Evolutionary conservation across 2,888 invertebrate genomes (phyloP), one percentile per base, ranked within the genome.

Genomic region (Zeuzera pyrina): DNA sequence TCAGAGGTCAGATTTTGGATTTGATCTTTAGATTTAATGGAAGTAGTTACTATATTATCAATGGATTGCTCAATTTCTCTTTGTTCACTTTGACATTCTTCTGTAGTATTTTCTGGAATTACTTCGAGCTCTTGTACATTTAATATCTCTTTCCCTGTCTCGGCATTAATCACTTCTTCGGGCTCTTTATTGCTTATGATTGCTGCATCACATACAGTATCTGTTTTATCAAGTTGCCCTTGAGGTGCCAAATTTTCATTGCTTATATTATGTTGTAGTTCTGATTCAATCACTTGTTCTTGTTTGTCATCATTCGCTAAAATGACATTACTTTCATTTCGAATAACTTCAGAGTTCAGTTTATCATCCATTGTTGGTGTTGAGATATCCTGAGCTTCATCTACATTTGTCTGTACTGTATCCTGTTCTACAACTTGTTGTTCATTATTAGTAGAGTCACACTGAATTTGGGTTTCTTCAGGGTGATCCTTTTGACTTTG

Each of bases 1-100:
- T 81, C 69, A 21, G 69, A 62, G 36, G 72, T 47, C 42, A 73
- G 45, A 36, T 43, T 60, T 49, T 66, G 55, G 11, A 68, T 62
- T 39, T 65, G 56, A 33, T 59, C 57, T 25, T 56, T 54, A 25
- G 58, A n/a, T n/a, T n/a, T n/a, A n/a, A n/a, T n/a, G n/a, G n/a
- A n/a, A n/a, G n/a, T n/a, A n/a, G n/a, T n/a, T n/a, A n/a, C n/a
- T n/a, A n/a, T n/a, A n/a, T n/a, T n/a, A n/a, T 19, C 5, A 19
- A 8, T 8, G 5, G 8, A 6, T 19, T 19, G 5, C 8, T 5
- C 19, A 19, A 19, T 19, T 5, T 19, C 5, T 19, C 19, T 8
- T 19, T 19, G 5, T 19, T 19, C 19, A 19, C 8, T 19, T 19
- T 19, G 5, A 8, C 5, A 5, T 6, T 6, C 19, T 8, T 19